Base-by-base conservation (phyloP, 2,113 vertebrate genomes). In the Elaphurus davidianus region DNA sequence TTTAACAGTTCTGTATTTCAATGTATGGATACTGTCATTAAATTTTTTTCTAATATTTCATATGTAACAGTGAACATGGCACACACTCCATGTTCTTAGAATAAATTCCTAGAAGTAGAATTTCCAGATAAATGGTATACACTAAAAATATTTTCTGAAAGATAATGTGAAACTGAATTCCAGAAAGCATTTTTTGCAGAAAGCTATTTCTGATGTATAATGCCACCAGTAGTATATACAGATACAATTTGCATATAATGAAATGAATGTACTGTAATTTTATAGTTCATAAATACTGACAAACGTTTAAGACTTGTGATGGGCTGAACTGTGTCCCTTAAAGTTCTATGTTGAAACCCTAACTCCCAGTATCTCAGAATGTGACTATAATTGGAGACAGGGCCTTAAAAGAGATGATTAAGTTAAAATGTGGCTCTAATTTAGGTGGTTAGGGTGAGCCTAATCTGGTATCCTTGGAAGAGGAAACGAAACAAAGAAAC, bases 61-160 rank as follows among this genome's bases (percentile, higher is more conserved):
- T 71, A 36, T 54, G 54, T 62, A 90, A 95, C 55, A 95, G 84
- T 89, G 85, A 85, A 92, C 86, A 86, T 87, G 87, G 54, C 40
- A 96, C 33, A 96, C 10, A 59, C 50, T 6, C 40, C 83, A 30
- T 88, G 54, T 55, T 21, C 16, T 94, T 62, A 90, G 33, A 91
- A 88, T 74, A 90, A 93, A 89, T 60, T 96, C 57, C 50, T 79
- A 47, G 27, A 62, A 50, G 15, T 82, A 13, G 74, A 92, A 93
- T 64, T 64, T 84, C 28, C 45, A 79, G 23, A 2, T 62, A 88
- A 90, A 76, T 40, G 21, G 21, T 93, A 14, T 87, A 78, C 4
- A 57, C 43, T 64, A 94, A 64, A 89, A 94, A 62, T 59, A 30
- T 59, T 59, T 85, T 92, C 85, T 81, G n/a, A 52, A 96, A 92